These are phyloP conservation scores for Varanus komodoensis DNA, from an alignment of 2,113 vertebrate species.

Conservation along the genomic window DNA sequence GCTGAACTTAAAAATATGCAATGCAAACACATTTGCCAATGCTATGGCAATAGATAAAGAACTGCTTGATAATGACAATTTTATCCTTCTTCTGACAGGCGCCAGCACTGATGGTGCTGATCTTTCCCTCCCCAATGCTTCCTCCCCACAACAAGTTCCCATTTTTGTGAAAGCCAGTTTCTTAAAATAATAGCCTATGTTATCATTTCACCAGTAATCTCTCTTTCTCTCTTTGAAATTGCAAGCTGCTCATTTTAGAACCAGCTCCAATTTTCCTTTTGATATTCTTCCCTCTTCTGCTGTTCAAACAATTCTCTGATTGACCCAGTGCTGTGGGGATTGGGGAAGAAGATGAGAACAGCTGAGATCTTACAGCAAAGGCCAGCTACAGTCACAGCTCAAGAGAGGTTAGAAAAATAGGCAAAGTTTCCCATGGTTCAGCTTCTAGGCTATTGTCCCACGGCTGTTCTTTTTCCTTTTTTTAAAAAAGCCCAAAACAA, in stretches of 20 bases:
- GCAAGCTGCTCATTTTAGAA: conserved; percentile 68
- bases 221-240: conserved; percentile 74
- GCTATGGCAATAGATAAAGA: conserved; percentile 57
- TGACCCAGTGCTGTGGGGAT: conserved; percentile 46
- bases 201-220: conserved; percentile 71
- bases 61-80: conserved; percentile 64
- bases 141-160: neutral
- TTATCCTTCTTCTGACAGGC: conserved; percentile 65
- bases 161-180: conserved; percentile 66
- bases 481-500: conserved; percentile 13
- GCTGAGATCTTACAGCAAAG: conserved; percentile 20
- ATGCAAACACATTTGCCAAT: conserved; percentile 58
- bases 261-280: conserved; percentile 69
- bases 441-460: conserved; percentile 46
- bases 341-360: conserved; percentile 35
- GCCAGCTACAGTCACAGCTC: neutral
- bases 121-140: conserved; percentile 11
- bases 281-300: conserved; percentile 66
- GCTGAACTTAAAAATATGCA: conserved; percentile 53
- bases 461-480: conserved; percentile 49
- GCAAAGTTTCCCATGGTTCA: conserved; percentile 44
- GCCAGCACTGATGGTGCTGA: conserved; percentile 51
- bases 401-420: conserved; percentile 48
- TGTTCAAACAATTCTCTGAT: conserved; percentile 69
- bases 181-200: conserved; percentile 69